phyloP scores from a whole-genome alignment of 2,888 invertebrate genomes.

The Nomada ferruginata region DNA sequence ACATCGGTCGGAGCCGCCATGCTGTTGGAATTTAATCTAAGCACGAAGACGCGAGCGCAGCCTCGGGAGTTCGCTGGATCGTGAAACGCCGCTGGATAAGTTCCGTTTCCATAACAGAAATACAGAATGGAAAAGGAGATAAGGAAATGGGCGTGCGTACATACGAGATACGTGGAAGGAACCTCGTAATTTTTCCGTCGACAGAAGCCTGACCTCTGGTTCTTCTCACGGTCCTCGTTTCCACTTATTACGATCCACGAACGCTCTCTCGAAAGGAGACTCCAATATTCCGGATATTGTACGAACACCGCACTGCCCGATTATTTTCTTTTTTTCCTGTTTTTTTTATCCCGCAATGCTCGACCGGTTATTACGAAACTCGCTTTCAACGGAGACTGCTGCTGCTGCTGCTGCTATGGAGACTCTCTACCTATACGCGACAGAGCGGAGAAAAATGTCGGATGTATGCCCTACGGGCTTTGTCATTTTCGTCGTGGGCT shows the following conservation, averaged over 20 bases:
- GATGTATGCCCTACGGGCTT: constrained; percentile 74
- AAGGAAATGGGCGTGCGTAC: not conserved
- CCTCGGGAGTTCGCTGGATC: constrained; percentile 46
- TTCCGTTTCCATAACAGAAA: constrained; percentile 39
- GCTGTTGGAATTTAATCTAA: constrained; percentile 56
- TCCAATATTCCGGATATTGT: constrained; percentile 74
- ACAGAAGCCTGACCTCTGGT: constrained; percentile 48
- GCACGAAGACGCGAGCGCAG: constrained; percentile 52
- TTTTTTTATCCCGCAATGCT: constrained; percentile 23
- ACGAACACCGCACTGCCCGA: constrained; percentile 66
- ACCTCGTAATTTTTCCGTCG: constrained; percentile 59
- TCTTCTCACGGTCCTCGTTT: constrained; percentile 33
- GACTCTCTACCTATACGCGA: constrained; percentile 49
- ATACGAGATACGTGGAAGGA: not conserved
- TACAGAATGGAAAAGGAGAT: not conserved
- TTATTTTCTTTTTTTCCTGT: constrained; percentile 63
- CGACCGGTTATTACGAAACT: constrained; percentile 76
- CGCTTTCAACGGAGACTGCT: constrained; percentile 69
- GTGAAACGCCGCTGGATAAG: constrained; percentile 43
- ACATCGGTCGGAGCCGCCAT: constrained; percentile 29
- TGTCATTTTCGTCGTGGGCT: constrained; percentile 78
- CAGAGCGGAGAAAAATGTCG: constrained; percentile 70
- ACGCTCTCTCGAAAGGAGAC: constrained; percentile 53
- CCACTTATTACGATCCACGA: constrained; percentile 67
- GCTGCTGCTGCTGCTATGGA: constrained; percentile 14